phyloP scores from a whole-genome alignment of 1,140 invertebrate species.

The Drosophila nigrodunni region DNA sequence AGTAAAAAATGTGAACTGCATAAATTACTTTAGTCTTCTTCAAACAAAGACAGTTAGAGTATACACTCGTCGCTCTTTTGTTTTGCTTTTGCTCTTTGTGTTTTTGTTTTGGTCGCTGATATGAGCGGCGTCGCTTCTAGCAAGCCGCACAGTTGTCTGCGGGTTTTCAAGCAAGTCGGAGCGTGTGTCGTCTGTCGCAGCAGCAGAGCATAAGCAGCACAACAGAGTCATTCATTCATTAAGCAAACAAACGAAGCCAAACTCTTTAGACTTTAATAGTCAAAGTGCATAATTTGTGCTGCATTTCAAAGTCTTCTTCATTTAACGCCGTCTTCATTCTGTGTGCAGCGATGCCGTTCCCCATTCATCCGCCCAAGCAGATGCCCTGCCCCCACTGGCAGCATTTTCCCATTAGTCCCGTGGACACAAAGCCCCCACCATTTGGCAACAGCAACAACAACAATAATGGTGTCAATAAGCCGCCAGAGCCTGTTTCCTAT shows the following conservation, averaged over 20 bases:
- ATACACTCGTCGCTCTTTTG: slow-evolving; percentile 4
- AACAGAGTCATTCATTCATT: slow-evolving; percentile 1
- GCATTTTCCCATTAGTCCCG: slow-evolving; percentile 76
- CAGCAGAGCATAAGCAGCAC: neutral
- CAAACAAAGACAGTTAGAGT: slow-evolving; percentile 11
- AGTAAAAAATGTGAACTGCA: no score
- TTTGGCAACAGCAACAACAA: slow-evolving; percentile 48
- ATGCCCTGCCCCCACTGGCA: slow-evolving; percentile 83
- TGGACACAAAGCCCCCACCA: slow-evolving; percentile 63
- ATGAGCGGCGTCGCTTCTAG: slow-evolving; percentile 61
- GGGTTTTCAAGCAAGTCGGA: slow-evolving; percentile 58
- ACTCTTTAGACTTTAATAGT: neutral
- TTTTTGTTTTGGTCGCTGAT: slow-evolving; percentile 72
- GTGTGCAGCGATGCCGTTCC: slow-evolving; percentile 67
- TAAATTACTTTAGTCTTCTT: no score
- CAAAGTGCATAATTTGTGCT: neutral
- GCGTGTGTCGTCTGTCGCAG: slow-evolving; percentile 29
- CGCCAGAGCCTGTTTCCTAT: slow-evolving; percentile 73
- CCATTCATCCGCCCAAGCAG: slow-evolving; percentile 78
- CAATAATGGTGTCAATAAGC: slow-evolving; percentile 29
- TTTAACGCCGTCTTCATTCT: neutral
- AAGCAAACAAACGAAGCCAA: neutral
- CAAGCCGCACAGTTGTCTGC: slow-evolving; percentile 66
- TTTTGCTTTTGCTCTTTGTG: slow-evolving; percentile 28
- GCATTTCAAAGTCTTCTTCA: neutral